Conservation (phyloP, 2,797 vertebrate species). For the Otolemur crassicaudatus region DNA sequence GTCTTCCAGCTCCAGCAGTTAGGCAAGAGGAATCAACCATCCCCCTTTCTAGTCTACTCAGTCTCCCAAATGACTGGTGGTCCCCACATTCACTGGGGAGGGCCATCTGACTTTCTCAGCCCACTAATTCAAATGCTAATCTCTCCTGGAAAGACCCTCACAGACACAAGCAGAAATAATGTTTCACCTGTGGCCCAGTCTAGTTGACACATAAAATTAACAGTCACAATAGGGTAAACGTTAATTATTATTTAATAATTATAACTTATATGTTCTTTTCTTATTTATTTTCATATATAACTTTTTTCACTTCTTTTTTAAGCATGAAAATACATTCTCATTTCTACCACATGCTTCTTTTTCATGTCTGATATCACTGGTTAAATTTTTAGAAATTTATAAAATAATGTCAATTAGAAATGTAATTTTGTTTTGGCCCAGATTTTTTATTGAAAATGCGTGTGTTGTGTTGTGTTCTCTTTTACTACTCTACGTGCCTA, state of each 20-base stretch:
- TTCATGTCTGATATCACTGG: not conserved
- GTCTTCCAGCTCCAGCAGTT: not conserved
- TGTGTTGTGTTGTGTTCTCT: not conserved
- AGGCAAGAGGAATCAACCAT: not conserved
- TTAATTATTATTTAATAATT: not conserved
- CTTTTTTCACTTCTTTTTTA: not conserved
- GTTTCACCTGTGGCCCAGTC: not conserved
- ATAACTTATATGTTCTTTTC: not conserved
- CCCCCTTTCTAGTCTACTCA: not conserved
- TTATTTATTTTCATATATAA: not conserved
- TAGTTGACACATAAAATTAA: not conserved
- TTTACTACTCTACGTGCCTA: not conserved
- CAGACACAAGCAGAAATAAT: not conserved
- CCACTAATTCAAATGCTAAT: not conserved
- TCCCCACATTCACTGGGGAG: fast-evolving
- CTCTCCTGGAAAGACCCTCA: not conserved
- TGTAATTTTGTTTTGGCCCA: not conserved
- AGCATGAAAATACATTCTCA: not conserved
- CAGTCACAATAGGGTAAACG: not conserved
- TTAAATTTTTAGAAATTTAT: conserved; percentile 6
- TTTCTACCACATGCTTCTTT: not conserved
- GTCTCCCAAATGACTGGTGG: not conserved
- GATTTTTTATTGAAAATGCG: conserved; percentile 34
- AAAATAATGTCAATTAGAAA: not conserved
- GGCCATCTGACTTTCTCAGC: not conserved